Evolutionary conservation across 1,140 invertebrate species (phyloP).

Genomic region (Rhyzopertha dominica): DNA sequence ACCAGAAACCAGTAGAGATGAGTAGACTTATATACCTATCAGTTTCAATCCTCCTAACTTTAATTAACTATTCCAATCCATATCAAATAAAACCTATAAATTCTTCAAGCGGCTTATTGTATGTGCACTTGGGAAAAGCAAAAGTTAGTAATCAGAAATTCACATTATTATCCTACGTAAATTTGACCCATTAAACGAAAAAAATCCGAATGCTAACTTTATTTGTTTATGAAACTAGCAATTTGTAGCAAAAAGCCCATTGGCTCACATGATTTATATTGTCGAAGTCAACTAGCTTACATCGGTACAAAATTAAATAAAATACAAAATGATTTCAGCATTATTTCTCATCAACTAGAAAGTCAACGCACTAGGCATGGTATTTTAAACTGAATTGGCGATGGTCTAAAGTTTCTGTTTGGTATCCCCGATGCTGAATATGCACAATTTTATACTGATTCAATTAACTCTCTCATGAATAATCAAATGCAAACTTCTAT

Average conservation of each 20-base stretch:
- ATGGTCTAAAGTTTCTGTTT: constrained; percentile 31
- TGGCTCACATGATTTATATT: not conserved
- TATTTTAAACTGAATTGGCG: constrained; percentile 26
- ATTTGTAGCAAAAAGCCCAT: not conserved
- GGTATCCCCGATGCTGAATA: constrained; percentile 28
- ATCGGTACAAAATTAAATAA: constrained; percentile 12
- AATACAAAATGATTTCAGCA: constrained; percentile 7
- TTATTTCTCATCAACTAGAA: constrained; percentile 4
- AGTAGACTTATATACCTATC: too few species aligned
- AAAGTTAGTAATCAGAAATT: constrained; percentile 17
- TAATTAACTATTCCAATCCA: too few species aligned
- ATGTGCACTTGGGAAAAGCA: constrained; percentile 14
- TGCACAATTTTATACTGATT: constrained; percentile 23
- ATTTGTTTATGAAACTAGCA: not conserved
- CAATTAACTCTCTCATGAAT: constrained; percentile 16
- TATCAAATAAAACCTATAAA: constrained; percentile 3
- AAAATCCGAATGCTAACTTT: constrained; percentile 5
- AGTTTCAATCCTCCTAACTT: too few species aligned
- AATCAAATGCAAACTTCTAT: constrained; percentile 23
- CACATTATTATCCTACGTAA: constrained; percentile 17
- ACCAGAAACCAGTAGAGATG: too few species aligned
- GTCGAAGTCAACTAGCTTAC: constrained; percentile 11
- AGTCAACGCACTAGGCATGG: constrained; percentile 21
- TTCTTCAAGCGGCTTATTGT: constrained; percentile 15
- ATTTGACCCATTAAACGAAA: constrained; percentile 13